Evolutionary conservation across 2,888 invertebrate species (phyloP).

Genomic region (Entomobrya multifasciata): DNA sequence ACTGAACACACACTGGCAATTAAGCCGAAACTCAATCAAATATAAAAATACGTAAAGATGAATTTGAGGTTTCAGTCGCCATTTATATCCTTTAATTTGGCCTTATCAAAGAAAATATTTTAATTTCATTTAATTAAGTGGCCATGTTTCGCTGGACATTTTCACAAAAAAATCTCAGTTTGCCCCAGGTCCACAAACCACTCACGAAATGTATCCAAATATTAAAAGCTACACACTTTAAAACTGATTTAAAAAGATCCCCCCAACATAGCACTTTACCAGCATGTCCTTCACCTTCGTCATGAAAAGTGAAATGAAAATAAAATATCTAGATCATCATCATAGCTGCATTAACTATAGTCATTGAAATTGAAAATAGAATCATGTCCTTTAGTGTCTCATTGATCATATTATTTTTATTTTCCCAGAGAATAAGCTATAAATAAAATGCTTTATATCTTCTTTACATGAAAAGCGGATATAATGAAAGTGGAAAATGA

Average conservation of each 20-base stretch:
- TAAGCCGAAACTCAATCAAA: neutral
- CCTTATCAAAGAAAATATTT: neutral
- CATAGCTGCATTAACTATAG: neutral
- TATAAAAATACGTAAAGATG: neutral
- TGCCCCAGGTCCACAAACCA: too few relatives aligned
- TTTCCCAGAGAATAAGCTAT: slow-evolving; percentile 31
- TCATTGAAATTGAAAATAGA: slow-evolving; percentile 30
- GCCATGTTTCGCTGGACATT: too few relatives aligned
- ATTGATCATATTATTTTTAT: slow-evolving; percentile 20
- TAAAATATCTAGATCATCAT: slow-evolving; percentile 26
- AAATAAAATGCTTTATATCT: slow-evolving; percentile 34
- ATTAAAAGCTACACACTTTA: too few relatives aligned
- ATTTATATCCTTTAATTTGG: neutral
- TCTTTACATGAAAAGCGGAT: slow-evolving; percentile 43
- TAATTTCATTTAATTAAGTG: neutral
- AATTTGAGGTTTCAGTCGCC: neutral
- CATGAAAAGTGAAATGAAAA: slow-evolving; percentile 68
- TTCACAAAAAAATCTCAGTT: too few relatives aligned
- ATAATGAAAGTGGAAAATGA: slow-evolving; percentile 59
- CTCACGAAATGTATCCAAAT: too few relatives aligned
- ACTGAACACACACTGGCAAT: neutral
- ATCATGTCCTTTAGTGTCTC: too few relatives aligned
- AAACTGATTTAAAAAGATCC: neutral
- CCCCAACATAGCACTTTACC: neutral
- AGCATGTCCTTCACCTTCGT: neutral